These are phyloP conservation scores for Mungos mungo DNA, from an alignment of 2,113 vertebrate species.

Conservation along the genomic window DNA sequence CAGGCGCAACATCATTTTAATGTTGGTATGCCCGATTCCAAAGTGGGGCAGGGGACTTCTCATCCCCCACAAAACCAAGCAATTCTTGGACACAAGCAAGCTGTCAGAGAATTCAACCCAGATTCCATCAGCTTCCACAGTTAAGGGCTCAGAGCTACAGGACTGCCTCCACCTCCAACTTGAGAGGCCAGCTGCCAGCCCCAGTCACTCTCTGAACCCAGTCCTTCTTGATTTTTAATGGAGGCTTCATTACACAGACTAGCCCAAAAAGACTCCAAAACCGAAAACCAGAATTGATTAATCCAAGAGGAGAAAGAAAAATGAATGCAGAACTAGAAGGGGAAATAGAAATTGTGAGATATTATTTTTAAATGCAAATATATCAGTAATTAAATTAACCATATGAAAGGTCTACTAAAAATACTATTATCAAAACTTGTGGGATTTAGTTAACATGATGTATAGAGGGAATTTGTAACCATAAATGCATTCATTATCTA, in stretches of 20 bases:
- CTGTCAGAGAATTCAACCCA: background rate
- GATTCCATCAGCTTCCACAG: background rate
- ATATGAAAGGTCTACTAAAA: background rate
- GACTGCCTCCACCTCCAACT: background rate
- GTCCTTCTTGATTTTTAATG: background rate
- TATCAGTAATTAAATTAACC: background rate
- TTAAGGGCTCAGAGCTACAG: background rate
- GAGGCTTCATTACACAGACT: background rate
- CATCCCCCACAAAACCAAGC: background rate
- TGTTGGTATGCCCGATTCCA: background rate
- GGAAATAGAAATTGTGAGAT: background rate
- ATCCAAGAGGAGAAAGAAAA: background rate
- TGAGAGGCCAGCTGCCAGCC: background rate
- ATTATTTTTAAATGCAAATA: background rate
- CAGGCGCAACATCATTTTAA: background rate
- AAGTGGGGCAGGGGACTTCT: background rate
- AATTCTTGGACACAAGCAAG: background rate
- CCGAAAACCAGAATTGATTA: background rate
- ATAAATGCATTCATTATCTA: background rate
- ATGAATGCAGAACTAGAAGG: background rate
- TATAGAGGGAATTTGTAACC: background rate
- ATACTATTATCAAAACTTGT: background rate
- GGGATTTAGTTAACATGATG: background rate
- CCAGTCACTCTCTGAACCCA: background rate
- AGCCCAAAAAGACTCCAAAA: background rate